Percentiles rank a stretch among this genome's conserved stretches.
These are phyloP conservation scores for Motacilla tschutschensis DNA, from an alignment of 2,113 vertebrate species.

Conservation along the genomic window DNA sequence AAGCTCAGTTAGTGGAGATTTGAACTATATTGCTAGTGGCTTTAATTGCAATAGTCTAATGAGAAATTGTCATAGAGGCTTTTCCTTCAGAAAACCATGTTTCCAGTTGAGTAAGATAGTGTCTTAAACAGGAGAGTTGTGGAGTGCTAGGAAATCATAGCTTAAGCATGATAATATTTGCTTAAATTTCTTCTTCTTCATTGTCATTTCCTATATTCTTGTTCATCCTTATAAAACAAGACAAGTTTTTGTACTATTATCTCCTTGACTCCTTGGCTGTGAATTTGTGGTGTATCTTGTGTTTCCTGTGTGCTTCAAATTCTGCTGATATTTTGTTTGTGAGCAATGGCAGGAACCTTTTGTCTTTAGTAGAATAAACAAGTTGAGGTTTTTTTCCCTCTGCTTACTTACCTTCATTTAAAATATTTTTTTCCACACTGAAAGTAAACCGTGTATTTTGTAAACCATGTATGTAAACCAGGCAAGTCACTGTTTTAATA, in stretches of 20 bases:
- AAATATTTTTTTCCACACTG: background rate
- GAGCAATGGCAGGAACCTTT: background rate
- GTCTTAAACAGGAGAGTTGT: background rate
- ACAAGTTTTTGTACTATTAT: background rate
- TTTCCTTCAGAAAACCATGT: background rate
- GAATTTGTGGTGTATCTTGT: background rate
- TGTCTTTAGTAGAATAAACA: background rate
- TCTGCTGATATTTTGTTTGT: background rate
- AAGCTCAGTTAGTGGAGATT: background rate
- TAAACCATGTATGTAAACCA: background rate
- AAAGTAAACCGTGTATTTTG: background rate
- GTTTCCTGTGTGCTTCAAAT: background rate
- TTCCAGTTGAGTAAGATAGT: background rate
- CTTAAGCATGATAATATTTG: background rate
- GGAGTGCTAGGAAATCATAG: background rate
- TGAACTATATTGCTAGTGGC: background rate
- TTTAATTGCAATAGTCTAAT: background rate
- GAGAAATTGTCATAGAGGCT: background rate
- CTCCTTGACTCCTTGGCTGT: background rate
- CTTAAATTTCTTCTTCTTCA: background rate
- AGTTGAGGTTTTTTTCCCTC: accelerated
- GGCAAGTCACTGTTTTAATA: background rate
- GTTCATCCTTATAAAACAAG: background rate
- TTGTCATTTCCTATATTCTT: background rate
- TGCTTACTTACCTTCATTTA: background rate